Percentiles rank a stretch among this genome's conserved stretches.
Conservation (phyloP, 2,888 invertebrate genomes). For the Eupeodes luniger region DNA sequence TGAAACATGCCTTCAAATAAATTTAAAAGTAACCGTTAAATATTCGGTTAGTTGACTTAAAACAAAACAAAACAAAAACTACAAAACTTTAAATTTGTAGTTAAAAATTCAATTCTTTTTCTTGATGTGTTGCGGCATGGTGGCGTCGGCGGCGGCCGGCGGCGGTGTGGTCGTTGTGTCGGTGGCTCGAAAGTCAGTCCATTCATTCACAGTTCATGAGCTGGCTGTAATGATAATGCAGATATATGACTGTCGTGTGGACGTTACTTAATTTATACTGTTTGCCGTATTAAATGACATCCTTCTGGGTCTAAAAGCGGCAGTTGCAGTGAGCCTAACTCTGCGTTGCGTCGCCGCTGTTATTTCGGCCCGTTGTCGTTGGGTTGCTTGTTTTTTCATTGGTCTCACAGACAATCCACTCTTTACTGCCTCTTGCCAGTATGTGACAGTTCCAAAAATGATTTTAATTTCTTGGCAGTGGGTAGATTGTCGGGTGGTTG, state of each 20-base stretch:
- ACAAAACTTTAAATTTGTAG: too few relatives aligned
- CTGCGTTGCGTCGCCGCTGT: neutral
- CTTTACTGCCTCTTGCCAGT: neutral
- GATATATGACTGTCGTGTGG: constrained; percentile 75
- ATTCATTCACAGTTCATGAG: constrained; percentile 66
- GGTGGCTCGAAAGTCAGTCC: constrained; percentile 38
- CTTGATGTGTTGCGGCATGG: neutral
- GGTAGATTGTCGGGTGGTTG: constrained; percentile 52
- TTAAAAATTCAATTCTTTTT: neutral
- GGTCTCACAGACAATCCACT: neutral
- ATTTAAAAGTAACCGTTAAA: too few relatives aligned
- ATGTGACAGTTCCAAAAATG: constrained; percentile 74
- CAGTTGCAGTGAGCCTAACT: constrained; percentile 13
- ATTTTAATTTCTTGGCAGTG: constrained; percentile 68
- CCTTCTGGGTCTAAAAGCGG: constrained; percentile 71
- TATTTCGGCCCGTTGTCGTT: neutral
- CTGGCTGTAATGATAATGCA: constrained; percentile 71
- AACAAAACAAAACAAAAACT: too few relatives aligned
- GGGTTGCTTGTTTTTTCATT: neutral
- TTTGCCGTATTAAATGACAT: constrained; percentile 73
- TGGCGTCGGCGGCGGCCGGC: neutral
- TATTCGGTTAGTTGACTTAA: too few relatives aligned
- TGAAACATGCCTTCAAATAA: too few relatives aligned
- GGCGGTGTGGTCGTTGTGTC: neutral
- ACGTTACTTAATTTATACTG: constrained; percentile 75